Conservation (phyloP, 2,797 vertebrate genomes). For the Catostomus latipinnis region DNA sequence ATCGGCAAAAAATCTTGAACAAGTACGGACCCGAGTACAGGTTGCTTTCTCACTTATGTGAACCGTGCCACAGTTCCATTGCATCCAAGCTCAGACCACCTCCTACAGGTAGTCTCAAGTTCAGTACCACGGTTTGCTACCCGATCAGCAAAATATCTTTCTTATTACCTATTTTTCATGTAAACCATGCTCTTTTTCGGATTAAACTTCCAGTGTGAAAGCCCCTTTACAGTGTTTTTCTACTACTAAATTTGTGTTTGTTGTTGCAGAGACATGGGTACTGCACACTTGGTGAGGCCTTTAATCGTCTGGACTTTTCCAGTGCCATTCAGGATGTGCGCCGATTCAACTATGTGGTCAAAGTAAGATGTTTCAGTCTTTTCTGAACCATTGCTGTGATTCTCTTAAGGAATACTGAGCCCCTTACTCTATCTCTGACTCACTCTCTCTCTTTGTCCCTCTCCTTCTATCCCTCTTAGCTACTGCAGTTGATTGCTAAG, state of each 20-base stretch:
- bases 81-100: too few species aligned
- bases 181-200: too few species aligned
- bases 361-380: slow-evolving; percentile 75
- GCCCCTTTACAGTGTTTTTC: background rate
- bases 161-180: too few species aligned
- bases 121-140: too few species aligned
- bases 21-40: too few species aligned
- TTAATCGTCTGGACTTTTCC: slow-evolving; percentile 96
- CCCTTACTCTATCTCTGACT: background rate
- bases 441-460: slow-evolving; percentile 15
- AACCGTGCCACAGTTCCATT: too few species aligned
- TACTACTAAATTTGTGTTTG: slow-evolving; percentile 7
- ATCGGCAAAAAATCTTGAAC: too few species aligned
- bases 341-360: slow-evolving; percentile 95
- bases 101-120: too few species aligned
- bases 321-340: slow-evolving; percentile 94
- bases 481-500: slow-evolving; percentile 94
- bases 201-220: too few species aligned
- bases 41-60: too few species aligned
- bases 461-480: slow-evolving; percentile 70
- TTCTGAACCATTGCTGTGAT: background rate
- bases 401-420: background rate
- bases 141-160: too few species aligned
- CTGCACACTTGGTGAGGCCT: slow-evolving; percentile 95
- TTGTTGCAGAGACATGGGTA: slow-evolving; percentile 90